Evolutionary conservation across 2,888 invertebrate species (phyloP), one percentile per base, ranked within the genome.

Genomic region (Scaptomyza flava): DNA sequence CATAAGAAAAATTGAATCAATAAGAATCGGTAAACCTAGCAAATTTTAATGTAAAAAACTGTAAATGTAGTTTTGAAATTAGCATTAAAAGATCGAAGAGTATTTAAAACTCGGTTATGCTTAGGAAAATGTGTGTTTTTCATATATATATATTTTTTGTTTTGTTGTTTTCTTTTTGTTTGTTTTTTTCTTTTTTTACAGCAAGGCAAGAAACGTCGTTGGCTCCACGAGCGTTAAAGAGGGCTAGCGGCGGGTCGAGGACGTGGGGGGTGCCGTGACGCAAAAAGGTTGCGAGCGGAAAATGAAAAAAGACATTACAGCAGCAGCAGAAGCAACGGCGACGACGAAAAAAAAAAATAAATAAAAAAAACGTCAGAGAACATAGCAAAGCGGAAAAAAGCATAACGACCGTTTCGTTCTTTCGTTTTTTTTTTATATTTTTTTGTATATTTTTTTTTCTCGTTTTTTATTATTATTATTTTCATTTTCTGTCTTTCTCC

Each of bases 401-500:
- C 86, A 87, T 89, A 89, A 89, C 87, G 89, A 87, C 78, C 89
- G 74, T 81, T 87, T 79, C 83, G 82, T 83, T 86, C 67, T 74
- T 41, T 41, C 17, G 38, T 65, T 80, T 86, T 77, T 86, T 87
- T 83, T 77, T 75, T 82, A 87, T 87, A 85, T 84, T n/a, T n/a
- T 17, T 17, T 17, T 17, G 17, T 17, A 17, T 79, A 81, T 77
- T 87, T 82, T 79, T 68, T 65, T 52, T 77, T 85, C 84, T 14
- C 65, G 64, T 53, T 72, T 78, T 77, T 83, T 88, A 69, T 81
- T 88, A 78, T 86, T 87, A 83, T 78, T 75, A 82, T 84, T 84
- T 85, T 85, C 83, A 82, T 80, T 87, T 83, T 77, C 78, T 82
- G 82, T 87, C 84, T 84, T 87, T 81, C 72, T 75, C 71, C 76